Evolutionary conservation across 2,888 invertebrate species (phyloP).

Genomic region (Scaptomyza reducta): DNA sequence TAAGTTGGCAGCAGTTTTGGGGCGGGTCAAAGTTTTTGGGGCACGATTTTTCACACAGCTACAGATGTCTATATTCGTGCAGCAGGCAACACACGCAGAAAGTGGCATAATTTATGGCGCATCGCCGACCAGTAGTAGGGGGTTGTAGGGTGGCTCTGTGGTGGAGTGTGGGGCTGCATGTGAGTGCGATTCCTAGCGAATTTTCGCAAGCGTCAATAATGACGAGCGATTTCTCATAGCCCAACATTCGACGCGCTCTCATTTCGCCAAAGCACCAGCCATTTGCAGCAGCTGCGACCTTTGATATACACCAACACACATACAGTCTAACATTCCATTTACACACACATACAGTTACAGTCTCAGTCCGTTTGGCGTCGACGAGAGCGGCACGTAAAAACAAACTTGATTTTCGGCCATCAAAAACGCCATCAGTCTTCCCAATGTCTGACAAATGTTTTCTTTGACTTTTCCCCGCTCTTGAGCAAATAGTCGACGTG

Average conservation of each 20-base stretch:
- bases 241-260: constrained; percentile 47
- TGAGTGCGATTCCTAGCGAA: constrained; percentile 62
- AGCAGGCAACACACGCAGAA: constrained; percentile 49
- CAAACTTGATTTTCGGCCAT: constrained; percentile 80
- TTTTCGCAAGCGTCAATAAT: constrained; percentile 79
- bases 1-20: constrained; percentile 63
- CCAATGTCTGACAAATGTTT: constrained; percentile 72
- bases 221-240: constrained; percentile 79
- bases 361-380: constrained; percentile 38
- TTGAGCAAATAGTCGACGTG: constrained; percentile 59
- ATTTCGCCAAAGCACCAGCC: constrained; percentile 78
- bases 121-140: constrained; percentile 5
- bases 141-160: not conserved
- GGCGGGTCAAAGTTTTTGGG: constrained; percentile 73
- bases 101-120: constrained; percentile 74
- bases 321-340: constrained; percentile 3
- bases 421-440: constrained; percentile 78
- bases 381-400: constrained; percentile 69
- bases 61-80: constrained; percentile 72
- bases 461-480: constrained; percentile 61
- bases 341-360: constrained; percentile 35
- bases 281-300: constrained; percentile 80
- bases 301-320: constrained; percentile 67
- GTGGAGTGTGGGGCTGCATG: constrained; percentile 25
- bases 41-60: constrained; percentile 79